Evolutionary conservation across 1,140 invertebrate species (phyloP).

Genomic region (Bombus confusus): DNA sequence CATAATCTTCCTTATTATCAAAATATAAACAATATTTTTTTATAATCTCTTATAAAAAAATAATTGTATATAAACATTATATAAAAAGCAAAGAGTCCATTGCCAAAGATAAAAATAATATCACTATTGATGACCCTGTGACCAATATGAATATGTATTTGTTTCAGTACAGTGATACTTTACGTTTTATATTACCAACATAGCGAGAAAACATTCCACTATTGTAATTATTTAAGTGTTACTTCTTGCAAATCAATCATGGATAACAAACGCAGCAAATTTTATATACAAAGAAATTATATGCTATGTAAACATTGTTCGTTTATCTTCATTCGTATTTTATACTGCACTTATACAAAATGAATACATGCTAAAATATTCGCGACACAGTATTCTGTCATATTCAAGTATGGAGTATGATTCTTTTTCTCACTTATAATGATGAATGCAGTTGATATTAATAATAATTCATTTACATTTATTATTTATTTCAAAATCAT

Average conservation of each 20-base stretch:
- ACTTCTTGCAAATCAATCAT: neutral
- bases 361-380: neutral
- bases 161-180: neutral
- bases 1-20: neutral
- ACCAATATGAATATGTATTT: neutral
- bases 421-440: neutral
- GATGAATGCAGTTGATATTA: neutral
- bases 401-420: neutral
- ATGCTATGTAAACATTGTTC: slow-evolving; percentile 15
- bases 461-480: neutral
- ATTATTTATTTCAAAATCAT: neutral
- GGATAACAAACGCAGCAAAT: neutral
- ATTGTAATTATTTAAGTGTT: neutral
- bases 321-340: neutral
- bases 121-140: neutral
- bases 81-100: neutral
- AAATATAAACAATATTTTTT: slow-evolving; percentile 10
- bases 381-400: neutral
- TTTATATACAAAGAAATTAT: slow-evolving; percentile 6
- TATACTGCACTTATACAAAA: neutral
- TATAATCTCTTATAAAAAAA: neutral
- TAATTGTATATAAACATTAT: neutral
- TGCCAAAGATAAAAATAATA: slow-evolving; percentile 46
- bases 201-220: slow-evolving; percentile 27
- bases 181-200: neutral